phyloP scores from a whole-genome alignment of 92 coral and sea anemone genomes.

The Zoanthus solanderi region DNA sequence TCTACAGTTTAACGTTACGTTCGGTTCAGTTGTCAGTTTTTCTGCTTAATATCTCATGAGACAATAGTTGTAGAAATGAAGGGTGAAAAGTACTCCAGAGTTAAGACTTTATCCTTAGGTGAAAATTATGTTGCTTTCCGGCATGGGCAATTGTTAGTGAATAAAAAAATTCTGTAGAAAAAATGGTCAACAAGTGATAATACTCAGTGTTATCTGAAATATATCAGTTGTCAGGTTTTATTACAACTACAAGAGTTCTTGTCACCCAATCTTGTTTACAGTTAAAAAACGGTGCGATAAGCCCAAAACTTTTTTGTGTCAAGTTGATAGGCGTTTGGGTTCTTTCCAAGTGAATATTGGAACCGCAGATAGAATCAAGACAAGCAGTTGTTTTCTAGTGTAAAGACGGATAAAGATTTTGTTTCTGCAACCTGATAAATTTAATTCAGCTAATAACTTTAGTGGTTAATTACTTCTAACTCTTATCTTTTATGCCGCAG shows the following conservation, averaged over 20 bases:
- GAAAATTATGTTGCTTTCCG: background rate
- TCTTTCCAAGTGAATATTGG: conserved; percentile 34
- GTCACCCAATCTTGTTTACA: conserved; percentile 24
- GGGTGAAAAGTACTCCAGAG: background rate
- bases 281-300: conserved; percentile 19
- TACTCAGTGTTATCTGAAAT: background rate
- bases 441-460: too few relatives aligned
- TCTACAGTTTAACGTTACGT: background rate
- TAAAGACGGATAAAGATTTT: background rate
- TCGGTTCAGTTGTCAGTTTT: background rate
- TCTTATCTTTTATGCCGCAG: too few relatives aligned
- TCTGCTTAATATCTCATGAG: background rate
- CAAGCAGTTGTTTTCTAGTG: background rate
- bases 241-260: background rate
- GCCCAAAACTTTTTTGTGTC: conserved; percentile 4
- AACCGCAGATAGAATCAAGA: conserved; percentile 15
- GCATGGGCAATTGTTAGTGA: background rate
- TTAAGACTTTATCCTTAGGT: background rate
- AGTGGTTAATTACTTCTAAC: too few relatives aligned
- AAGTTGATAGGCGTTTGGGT: conserved; percentile 12
- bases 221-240: conserved; percentile 15
- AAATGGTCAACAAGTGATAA: conserved; percentile 29
- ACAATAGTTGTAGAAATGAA: background rate
- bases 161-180: background rate
- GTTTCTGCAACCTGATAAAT: background rate